Base-by-base conservation (phyloP, 2,113 vertebrate genomes). In the Patagioenas fasciata region DNA sequence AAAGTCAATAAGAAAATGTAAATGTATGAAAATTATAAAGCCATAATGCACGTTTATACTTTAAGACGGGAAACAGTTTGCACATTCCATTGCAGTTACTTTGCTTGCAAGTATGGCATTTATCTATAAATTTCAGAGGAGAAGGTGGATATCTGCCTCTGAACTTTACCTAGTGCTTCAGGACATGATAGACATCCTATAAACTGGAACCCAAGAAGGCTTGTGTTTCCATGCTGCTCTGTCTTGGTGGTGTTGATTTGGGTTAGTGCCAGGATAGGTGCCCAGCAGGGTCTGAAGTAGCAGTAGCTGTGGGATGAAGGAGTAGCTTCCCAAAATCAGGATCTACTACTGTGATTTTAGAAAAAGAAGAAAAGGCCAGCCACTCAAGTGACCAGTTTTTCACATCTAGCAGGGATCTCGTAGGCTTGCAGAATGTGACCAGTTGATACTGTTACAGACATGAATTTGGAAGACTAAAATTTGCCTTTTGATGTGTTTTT, bases 171-270 rank as follows among this genome's bases (percentile, higher is more conserved):
- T 24, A 4, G 32, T 36, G 17, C 36, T 71, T 62, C n/a, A 79
- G 62, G 31, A 9, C 48, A 38, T 0, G 2, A 6, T 4, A 47
- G 34, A 20, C 24, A 14, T 66, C 26, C 74, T 50, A 31, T 79
- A 13, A 58, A 18, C 10, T 17, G 31, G 54, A 72, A 25, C 23
- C 69, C 8, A 24, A 6, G 38, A 8, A 19, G 20, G 47, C 2
- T 62, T 81, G 5, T 57, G 13, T 60, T 42, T 71, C 26, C 4
- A 2, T 80, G 77, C 40, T 80, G 28, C 16, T 82, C 20, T 0
- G 7, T 36, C 0, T 0, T 3, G 6, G 5, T 3, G 3, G 5
- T 84, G 19, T 70, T 91, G 47, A 32, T 38, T 36, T 34, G 4
- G 4, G 2, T 7, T 83, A 36, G 5, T 78, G 24, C 21, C 60